Evolutionary conservation across 2,888 invertebrate genomes (phyloP).

Genomic region (Adela reaumurella): DNA sequence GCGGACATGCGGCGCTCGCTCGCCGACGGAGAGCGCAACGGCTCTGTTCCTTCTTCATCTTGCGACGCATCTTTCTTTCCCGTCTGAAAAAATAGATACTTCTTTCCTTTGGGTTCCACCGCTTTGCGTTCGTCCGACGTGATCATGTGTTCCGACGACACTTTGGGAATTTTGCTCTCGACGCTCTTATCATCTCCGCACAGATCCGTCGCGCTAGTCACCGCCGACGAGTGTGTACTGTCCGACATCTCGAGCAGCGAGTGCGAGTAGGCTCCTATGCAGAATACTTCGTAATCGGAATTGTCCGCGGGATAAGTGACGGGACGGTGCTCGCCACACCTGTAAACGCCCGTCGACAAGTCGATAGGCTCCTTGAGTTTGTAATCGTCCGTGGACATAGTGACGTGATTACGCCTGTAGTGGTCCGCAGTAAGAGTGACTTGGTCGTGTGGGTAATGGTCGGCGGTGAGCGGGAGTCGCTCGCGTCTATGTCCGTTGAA

Average conservation of each 20-base stretch:
- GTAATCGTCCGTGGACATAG: conserved; percentile 2
- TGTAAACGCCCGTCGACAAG: no score
- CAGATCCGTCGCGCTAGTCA: conserved; percentile 1
- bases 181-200: conserved; percentile 6
- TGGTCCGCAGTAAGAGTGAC: no score
- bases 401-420: conserved; percentile 1
- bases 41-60: conserved; percentile 7
- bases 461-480: not conserved
- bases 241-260: not conserved
- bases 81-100: conserved; percentile 7
- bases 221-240: conserved; percentile 1
- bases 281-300: no score
- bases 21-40: not conserved
- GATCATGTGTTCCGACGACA: conserved; percentile 15
- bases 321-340: not conserved
- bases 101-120: conserved; percentile 5
- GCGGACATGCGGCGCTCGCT: not conserved
- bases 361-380: no score
- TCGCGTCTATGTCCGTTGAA: not conserved
- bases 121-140: conserved; percentile 7
- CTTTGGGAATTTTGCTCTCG: conserved; percentile 14
- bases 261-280: not conserved
- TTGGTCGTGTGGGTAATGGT: conserved; percentile 1
- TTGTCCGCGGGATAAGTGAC: not conserved
- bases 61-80: conserved; percentile 3